Percentiles rank a stretch among this genome's conserved stretches.
These are phyloP conservation scores for Drosophila lacertosa DNA, from an alignment of 1,140 invertebrate species.

Conservation along the genomic window DNA sequence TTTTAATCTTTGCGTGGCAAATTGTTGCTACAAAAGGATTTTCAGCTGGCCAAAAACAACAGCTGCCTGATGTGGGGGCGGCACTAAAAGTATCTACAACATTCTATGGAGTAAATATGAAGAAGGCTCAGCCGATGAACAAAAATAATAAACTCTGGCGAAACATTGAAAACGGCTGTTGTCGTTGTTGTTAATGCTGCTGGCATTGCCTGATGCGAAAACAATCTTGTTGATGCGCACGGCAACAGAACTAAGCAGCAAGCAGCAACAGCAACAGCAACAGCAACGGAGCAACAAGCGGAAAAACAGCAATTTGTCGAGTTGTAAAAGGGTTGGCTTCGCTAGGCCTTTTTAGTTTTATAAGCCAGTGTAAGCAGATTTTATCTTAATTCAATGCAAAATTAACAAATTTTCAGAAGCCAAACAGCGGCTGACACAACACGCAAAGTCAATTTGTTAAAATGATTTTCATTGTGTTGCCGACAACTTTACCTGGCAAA, in stretches of 20 bases:
- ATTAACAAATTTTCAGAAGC: slow-evolving; percentile 73
- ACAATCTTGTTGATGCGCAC: slow-evolving; percentile 57
- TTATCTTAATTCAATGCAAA: slow-evolving; percentile 74
- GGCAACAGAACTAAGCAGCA: slow-evolving; percentile 14
- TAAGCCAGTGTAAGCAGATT: slow-evolving; percentile 79
- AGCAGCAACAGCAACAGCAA: slow-evolving; percentile 22
- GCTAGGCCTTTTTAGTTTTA: slow-evolving; percentile 55
- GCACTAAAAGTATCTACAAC: slow-evolving; percentile 52
- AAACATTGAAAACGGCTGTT: slow-evolving; percentile 32
- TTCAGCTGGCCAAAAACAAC: slow-evolving; percentile 23
- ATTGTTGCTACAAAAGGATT: slow-evolving; percentile 69
- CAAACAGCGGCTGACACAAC: slow-evolving; percentile 72
- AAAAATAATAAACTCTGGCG: slow-evolving; percentile 78
- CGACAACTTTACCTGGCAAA: slow-evolving; percentile 24
- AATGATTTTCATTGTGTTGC: slow-evolving; percentile 40
- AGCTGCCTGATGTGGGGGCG: neutral
- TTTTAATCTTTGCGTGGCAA: slow-evolving; percentile 77
- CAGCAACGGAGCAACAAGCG: neutral
- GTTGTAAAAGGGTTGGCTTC: slow-evolving; percentile 9
- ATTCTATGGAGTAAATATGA: slow-evolving; percentile 22
- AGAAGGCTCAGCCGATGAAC: slow-evolving; percentile 66
- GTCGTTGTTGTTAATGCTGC: slow-evolving; percentile 36
- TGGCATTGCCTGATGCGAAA: slow-evolving; percentile 59
- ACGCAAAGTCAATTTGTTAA: slow-evolving; percentile 72
- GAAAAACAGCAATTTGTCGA: slow-evolving; percentile 36